Evolutionary conservation across 2,888 invertebrate genomes (phyloP).

Genomic region (Pseudanteris insignis): DNA sequence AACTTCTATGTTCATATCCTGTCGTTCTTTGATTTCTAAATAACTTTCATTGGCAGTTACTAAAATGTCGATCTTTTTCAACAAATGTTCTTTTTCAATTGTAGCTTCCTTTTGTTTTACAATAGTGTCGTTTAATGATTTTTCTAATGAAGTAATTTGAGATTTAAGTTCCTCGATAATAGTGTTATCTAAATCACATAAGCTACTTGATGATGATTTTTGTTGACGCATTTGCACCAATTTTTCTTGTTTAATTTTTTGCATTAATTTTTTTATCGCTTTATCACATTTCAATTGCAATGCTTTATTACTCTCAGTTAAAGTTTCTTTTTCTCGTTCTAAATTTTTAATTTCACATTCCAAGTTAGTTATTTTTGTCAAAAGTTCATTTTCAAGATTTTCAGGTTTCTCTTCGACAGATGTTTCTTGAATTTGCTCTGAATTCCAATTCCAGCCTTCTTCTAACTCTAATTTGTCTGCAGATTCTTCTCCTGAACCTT

Average conservation of each 20-base stretch:
- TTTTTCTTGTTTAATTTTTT: constrained; percentile 76
- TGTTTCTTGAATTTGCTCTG: constrained; percentile 68
- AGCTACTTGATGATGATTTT: constrained; percentile 66
- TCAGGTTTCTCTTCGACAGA: constrained; percentile 56
- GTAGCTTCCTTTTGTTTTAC: constrained; percentile 72
- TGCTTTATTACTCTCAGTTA: constrained; percentile 73
- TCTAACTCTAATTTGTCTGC: constrained; percentile 63
- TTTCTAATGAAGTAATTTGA: constrained; percentile 75
- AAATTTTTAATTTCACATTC: constrained; percentile 72
- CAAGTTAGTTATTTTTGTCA: constrained; percentile 69
- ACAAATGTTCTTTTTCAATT: constrained; percentile 75
- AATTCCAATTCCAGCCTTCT: constrained; percentile 73
- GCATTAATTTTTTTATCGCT: constrained; percentile 84
- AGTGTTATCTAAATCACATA: constrained; percentile 77
- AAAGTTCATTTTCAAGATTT: constrained; percentile 54
- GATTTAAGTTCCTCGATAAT: constrained; percentile 83
- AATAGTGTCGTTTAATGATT: constrained; percentile 71
- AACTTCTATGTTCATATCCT: constrained; percentile 79
- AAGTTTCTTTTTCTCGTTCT: constrained; percentile 70
- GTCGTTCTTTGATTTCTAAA: constrained; percentile 82
- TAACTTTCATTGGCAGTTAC: constrained; percentile 80
- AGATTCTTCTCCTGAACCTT: constrained; percentile 64
- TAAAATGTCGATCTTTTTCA: constrained; percentile 78
- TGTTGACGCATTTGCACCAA: constrained; percentile 70
- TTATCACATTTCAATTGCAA: constrained; percentile 79